phyloP scores from a whole-genome alignment of 2,888 invertebrate species.

The Calameuta filiformis region DNA sequence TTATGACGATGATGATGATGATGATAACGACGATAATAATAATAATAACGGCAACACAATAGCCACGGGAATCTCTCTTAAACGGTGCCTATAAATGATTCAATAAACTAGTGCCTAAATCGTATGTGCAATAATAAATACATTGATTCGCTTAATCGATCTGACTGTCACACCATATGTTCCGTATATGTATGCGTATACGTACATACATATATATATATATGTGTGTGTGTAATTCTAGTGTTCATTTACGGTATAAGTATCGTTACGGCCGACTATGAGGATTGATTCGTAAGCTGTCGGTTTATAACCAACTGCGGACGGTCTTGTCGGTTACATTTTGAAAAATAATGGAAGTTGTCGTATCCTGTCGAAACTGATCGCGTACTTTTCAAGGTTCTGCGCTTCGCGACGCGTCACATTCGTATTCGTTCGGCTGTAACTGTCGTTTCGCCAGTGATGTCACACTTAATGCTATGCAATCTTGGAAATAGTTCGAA shows the following conservation, averaged over 20 bases:
- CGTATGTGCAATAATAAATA: slow-evolving; percentile 28
- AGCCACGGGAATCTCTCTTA: slow-evolving; percentile 19
- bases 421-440: background rate
- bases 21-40: slow-evolving; percentile 3
- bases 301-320: background rate
- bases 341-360: background rate
- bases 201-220: slow-evolving; percentile 6
- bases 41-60: slow-evolving; percentile 9
- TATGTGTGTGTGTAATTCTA: slow-evolving; percentile 7
- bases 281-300: background rate
- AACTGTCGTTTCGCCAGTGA: slow-evolving; percentile 48
- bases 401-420: background rate
- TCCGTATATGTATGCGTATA: slow-evolving; percentile 2
- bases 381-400: background rate
- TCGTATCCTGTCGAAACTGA: background rate
- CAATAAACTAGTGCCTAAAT: slow-evolving; percentile 53
- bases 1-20: background rate
- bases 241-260: slow-evolving; percentile 16
- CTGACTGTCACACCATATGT: background rate
- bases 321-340: background rate
- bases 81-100: slow-evolving; percentile 53
- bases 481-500: slow-evolving; percentile 68
- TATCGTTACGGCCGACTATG: slow-evolving; percentile 5
- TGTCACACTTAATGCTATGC: slow-evolving; percentile 82
- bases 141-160: slow-evolving; percentile 15